A percentile compares a stretch with the other conserved stretches of the same genome.
These are phyloP conservation scores for Aix galericulata DNA, from an alignment of 2,113 vertebrate genomes.

Conservation along the genomic window DNA sequence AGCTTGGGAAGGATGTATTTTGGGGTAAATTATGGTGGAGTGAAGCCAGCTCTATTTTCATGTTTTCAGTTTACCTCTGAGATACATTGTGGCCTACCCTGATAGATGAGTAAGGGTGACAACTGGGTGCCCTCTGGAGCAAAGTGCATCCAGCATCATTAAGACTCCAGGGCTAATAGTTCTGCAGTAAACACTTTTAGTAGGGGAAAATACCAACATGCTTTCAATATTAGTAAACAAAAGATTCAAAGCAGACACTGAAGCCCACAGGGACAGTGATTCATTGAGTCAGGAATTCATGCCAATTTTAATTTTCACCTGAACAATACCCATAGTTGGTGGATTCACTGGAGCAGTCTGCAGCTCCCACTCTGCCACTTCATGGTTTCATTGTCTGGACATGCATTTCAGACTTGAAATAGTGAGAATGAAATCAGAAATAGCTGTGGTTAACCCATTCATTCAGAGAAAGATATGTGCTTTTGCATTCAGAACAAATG, in stretches of 20 bases:
- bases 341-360: slow-evolving; percentile 11
- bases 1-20: not conserved
- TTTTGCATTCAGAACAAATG: not conserved
- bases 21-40: not conserved
- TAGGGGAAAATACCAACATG: not conserved
- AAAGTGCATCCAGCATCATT: not conserved
- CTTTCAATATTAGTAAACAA: slow-evolving; percentile 57
- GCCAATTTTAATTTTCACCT: slow-evolving; percentile 28
- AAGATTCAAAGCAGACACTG: slow-evolving; percentile 44
- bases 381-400: not conserved
- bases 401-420: not conserved
- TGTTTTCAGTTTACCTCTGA: not conserved
- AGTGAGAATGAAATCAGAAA: slow-evolving; percentile 25
- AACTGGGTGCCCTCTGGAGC: not conserved
- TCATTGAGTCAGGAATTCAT: slow-evolving; percentile 10
- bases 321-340: not conserved
- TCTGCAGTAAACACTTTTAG: slow-evolving; percentile 25
- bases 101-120: not conserved
- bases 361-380: slow-evolving; percentile 26
- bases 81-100: not conserved
- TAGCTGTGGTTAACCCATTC: slow-evolving; percentile 43
- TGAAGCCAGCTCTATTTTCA: not conserved
- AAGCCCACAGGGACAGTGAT: slow-evolving; percentile 32
- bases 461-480: not conserved
- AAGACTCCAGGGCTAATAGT: not conserved